These are phyloP conservation scores for Augochlora pura DNA, from an alignment of 1,140 invertebrate species.

Conservation along the genomic window DNA sequence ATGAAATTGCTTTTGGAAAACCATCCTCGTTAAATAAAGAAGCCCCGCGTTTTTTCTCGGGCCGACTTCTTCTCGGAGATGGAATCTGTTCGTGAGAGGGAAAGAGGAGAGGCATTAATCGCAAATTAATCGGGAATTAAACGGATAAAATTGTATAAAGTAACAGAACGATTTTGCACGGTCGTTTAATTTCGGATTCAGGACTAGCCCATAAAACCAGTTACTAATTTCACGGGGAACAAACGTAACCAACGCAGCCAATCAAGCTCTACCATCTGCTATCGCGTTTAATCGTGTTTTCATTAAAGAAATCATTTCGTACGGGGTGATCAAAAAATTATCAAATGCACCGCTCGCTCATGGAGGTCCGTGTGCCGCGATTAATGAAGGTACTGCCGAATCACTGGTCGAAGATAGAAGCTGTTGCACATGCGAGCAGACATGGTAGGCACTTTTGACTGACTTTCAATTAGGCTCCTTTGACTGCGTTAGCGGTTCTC, in stretches of 20 bases:
- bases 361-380: conserved; percentile 62
- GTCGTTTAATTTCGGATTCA: background rate
- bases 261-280: conserved; percentile 51
- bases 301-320: conserved; percentile 68
- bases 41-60: background rate
- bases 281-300: conserved; percentile 66
- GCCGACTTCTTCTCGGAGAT: background rate
- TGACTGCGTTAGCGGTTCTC: conserved; percentile 56
- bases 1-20: background rate
- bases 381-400: conserved; percentile 67
- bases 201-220: background rate
- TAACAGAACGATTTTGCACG: background rate
- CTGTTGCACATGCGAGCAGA: conserved; percentile 39
- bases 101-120: too few species aligned
- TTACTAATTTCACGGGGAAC: background rate
- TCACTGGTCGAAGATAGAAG: conserved; percentile 56
- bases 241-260: conserved; percentile 14
- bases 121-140: background rate
- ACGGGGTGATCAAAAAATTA: conserved; percentile 55
- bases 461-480: conserved; percentile 63
- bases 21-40: background rate
- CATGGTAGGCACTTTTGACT: conserved; percentile 55
- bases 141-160: background rate
- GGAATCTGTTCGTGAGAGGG: too few species aligned
- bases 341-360: conserved; percentile 59